phyloP scores from a whole-genome alignment of 2,113 vertebrate species.

The Grus americana region DNA sequence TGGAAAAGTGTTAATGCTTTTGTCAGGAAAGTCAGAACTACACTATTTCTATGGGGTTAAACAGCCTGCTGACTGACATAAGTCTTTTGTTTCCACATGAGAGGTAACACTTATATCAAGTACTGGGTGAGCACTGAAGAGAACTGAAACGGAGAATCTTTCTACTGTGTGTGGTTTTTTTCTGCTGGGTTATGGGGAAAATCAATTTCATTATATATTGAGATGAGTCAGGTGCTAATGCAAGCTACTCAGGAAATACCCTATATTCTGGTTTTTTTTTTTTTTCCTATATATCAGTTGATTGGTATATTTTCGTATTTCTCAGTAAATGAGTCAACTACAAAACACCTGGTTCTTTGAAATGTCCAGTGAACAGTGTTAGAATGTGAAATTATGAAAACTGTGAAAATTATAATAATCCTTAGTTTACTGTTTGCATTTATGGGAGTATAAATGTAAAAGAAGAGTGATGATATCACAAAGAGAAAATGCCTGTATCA shows the following conservation, averaged over 20 bases:
- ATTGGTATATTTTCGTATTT: not conserved
- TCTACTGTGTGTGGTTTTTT: fast-evolving
- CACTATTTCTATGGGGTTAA: not conserved
- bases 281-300: not conserved
- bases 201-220: not conserved
- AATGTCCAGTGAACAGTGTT: not conserved
- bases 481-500: not conserved
- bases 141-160: not conserved
- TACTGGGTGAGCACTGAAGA: not conserved
- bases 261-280: not conserved
- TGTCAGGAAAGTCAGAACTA: not conserved
- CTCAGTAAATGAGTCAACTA: not conserved
- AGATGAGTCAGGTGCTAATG: not conserved
- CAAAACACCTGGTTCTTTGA: not conserved
- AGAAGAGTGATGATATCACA: not conserved
- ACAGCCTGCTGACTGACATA: not conserved
- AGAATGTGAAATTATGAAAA: not conserved
- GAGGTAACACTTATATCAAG: not conserved
- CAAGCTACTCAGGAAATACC: not conserved
- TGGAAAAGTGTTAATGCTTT: not conserved
- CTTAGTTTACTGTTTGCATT: not conserved
- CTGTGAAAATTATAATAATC: not conserved
- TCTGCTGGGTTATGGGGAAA: not conserved
- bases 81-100: not conserved
- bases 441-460: not conserved